Base-by-base conservation (phyloP, 1,140 invertebrate genomes). In the Bombus haemorrhoidalis region DNA sequence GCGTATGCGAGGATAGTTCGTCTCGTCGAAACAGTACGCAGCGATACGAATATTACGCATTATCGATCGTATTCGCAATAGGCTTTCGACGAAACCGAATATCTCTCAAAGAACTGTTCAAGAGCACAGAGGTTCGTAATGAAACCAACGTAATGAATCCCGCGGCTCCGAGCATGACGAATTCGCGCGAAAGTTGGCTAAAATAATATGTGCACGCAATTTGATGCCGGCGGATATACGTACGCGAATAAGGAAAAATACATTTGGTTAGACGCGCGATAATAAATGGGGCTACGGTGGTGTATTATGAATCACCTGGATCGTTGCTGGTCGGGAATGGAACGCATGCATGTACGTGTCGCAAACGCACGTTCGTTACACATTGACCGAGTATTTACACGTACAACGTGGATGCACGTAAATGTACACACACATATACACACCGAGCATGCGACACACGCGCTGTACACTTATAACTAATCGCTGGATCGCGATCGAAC, bases 381-480 rank as follows among this genome's bases (percentile, higher is more conserved):
- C 53, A 82, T 82, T 25, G 69, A 81, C 71, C 80, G 53, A 53
- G 43, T 62, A 83, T 77, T 68, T 77, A 68, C 81, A 83, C 43
- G 32, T 57, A n/a, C 32, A 43, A 73, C 34, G 10, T 47, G 37
- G 12, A 28, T 41, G 3, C n/a, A 47, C 32, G 28, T 72, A 62
- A 59, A 75, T 2, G 13, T 47, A 59, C 28, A 32, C 37, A 59
- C 32, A 57, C 9, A 74, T 59, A 82, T 34, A 64, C 32, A 53
- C 13, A 81, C 10, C 43, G 69, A n/a, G 80, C 71, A 78, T 32
- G 80, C 34, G 59, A 62, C 59, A 62, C 59, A 62, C 59, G 59
- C 59, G 59, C 28, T 62, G 59, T n/a, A 62, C 59, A 88, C 69
- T 77, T 87, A 88, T 74, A 81, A 85, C 75, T 88, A 81, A 39